phyloP scores from a whole-genome alignment of 2,113 vertebrate species.

The Pelodiscus sinensis region DNA sequence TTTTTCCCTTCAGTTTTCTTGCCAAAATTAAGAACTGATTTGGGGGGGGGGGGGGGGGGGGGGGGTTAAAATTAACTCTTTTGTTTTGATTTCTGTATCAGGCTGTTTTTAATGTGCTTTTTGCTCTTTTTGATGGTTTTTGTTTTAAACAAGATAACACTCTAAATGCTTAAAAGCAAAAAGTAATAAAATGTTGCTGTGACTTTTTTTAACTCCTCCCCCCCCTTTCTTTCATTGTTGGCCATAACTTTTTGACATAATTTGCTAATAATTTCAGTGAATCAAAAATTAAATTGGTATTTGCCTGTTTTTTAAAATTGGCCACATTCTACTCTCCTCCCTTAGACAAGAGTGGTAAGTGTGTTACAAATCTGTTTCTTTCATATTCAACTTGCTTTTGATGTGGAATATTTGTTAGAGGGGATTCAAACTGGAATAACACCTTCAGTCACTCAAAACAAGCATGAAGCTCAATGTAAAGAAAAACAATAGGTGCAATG shows the following conservation, averaged over 20 bases:
- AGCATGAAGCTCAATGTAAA: background rate
- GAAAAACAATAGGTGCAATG: background rate
- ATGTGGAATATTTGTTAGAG: background rate
- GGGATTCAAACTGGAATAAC: background rate
- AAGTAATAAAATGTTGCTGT: background rate
- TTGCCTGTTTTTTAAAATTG: background rate
- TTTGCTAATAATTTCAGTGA: background rate
- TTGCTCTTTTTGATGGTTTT: too few relatives aligned
- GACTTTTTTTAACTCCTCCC: too few relatives aligned
- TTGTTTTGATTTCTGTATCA: background rate
- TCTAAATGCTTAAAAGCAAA: background rate
- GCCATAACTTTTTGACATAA: background rate
- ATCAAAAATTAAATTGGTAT: background rate
- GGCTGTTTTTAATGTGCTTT: background rate
- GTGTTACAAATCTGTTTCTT: background rate
- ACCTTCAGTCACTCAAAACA: background rate
- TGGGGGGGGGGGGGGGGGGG: too few relatives aligned
- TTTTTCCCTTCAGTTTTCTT: too few relatives aligned
- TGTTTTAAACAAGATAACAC: too few relatives aligned
- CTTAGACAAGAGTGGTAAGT: background rate
- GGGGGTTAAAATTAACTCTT: too few relatives aligned
- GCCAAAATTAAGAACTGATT: too few relatives aligned
- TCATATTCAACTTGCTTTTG: background rate
- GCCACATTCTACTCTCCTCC: background rate
- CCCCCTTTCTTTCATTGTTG: background rate